Base-by-base conservation (phyloP, 2,113 vertebrate genomes). In the Oenanthe oenanthe region DNA sequence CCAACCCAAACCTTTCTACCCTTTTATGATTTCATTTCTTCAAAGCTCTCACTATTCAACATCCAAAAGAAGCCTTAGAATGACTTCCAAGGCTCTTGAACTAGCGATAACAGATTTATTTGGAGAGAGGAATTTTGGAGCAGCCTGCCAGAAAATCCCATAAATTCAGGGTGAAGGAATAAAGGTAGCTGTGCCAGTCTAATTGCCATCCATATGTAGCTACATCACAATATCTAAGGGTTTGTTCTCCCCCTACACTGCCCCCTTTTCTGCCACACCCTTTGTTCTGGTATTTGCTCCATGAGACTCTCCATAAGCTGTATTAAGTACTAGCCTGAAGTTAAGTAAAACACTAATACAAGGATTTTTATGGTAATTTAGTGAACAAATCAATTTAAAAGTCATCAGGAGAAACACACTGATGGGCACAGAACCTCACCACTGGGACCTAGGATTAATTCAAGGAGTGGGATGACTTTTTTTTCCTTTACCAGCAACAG, bases 401-500 rank as follows among this genome's bases (percentile, higher is more conserved):
- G n/a, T 4, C 2, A 54, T 6, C 45, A 17, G 7, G 32, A 87
- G 7, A 60, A 92, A n/a, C 6, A 19, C 8, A 63, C 10, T 2
- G 12, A 40, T 40, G 20, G 28, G 21, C 42, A 57, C 1, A 74
- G 31, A 70, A 53, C 13, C 28, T 36, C 20, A 40, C 8, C 2
- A 2, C 32, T 45, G 38, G 28, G 47, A 62, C 31, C 28, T 54
- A 74, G 28, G 24, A 6, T 34, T 42, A 57, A 61, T 29, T 60
- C 36, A 66, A 63, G 50, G 9, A 48, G 15, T 0, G 0, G 2
- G 9, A 38, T 71, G 12, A 45, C 14, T 40, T 79, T 15, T 15
- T 28, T n/a, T 80, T 29, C 43, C 54, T 63, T 58, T 19, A 76
- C 31, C 11, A 62, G 18, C 28, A 75, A 31, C 9, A 2, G 2